phyloP scores from a whole-genome alignment of 2,888 invertebrate genomes.

The Orthosia cruda region DNA sequence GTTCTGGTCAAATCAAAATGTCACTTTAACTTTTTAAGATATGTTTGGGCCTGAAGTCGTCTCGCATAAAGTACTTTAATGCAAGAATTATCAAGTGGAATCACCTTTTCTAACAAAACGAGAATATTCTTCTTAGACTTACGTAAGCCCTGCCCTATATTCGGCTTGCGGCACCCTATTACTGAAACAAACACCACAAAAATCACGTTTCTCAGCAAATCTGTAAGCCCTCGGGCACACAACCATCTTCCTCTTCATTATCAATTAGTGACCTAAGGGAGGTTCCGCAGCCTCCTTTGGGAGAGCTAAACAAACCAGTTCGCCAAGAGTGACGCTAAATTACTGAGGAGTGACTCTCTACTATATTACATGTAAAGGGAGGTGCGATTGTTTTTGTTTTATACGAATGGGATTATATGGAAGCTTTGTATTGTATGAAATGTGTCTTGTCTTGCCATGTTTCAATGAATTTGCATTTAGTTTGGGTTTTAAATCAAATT shows the following conservation, averaged over 20 bases:
- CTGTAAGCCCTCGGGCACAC: conserved; percentile 34
- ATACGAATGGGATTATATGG: conserved; percentile 36
- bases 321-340: conserved; percentile 64
- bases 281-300: conserved; percentile 49
- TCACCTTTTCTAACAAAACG: not conserved
- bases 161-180: not conserved
- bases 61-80: not conserved
- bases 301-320: conserved; percentile 62
- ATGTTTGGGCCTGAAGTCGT: not conserved
- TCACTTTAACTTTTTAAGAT: not conserved
- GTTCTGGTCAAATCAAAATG: conserved; percentile 4
- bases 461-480: conserved; percentile 25
- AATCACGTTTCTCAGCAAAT: conserved; percentile 30
- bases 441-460: not conserved
- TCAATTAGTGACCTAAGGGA: conserved; percentile 63
- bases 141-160: not conserved
- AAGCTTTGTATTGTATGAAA: not conserved
- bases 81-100: not conserved
- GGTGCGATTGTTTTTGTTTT: conserved; percentile 65
- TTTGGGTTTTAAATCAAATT: not conserved
- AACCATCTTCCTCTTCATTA: conserved; percentile 64
- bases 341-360: conserved; percentile 60
- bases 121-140: not conserved
- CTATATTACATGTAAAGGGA: conserved; percentile 56
- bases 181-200: conserved; percentile 16